Percentiles rank a stretch among this genome's conserved stretches.
Evolutionary conservation across 2,888 invertebrate genomes (phyloP).

Genomic region (Dynastes maya): DNA sequence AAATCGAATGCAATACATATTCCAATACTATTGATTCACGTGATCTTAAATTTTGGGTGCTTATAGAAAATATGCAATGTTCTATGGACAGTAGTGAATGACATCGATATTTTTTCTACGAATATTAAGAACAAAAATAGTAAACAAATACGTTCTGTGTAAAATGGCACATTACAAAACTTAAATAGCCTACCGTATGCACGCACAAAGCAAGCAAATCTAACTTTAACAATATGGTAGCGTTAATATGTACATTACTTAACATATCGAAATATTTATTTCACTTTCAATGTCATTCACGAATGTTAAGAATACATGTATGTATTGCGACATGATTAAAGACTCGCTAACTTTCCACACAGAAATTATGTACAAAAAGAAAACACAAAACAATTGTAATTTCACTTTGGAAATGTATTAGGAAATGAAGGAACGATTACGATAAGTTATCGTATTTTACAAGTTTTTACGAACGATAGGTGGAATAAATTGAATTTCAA

Average conservation of each 20-base stretch:
- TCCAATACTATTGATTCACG: constrained; percentile 17
- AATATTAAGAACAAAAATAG: constrained; percentile 27
- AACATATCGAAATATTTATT: constrained; percentile 58
- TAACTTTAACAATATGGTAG: constrained; percentile 43
- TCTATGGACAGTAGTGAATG: constrained; percentile 12
- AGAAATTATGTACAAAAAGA: constrained; percentile 49
- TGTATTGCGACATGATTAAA: constrained; percentile 62
- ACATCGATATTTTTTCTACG: constrained; percentile 31
- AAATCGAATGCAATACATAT: constrained; percentile 1
- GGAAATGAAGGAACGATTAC: constrained; percentile 44
- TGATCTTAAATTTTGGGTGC: constrained; percentile 29
- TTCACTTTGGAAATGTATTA: constrained; percentile 24
- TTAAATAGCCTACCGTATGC: constrained; percentile 3
- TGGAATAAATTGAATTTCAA: constrained; percentile 52
- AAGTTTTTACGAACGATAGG: constrained; percentile 49
- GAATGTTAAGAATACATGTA: constrained; percentile 53
- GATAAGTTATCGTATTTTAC: constrained; percentile 43
- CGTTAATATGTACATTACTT: constrained; percentile 29
- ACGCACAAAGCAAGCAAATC: constrained; percentile 30
- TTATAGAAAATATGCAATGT: not conserved
- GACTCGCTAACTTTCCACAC: constrained; percentile 54
- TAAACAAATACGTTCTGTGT: constrained; percentile 24
- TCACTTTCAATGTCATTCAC: constrained; percentile 65
- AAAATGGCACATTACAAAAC: constrained; percentile 29
- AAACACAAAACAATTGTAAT: not conserved